phyloP scores from a whole-genome alignment of 2,113 vertebrate species.

The Syngnathus scovelli region DNA sequence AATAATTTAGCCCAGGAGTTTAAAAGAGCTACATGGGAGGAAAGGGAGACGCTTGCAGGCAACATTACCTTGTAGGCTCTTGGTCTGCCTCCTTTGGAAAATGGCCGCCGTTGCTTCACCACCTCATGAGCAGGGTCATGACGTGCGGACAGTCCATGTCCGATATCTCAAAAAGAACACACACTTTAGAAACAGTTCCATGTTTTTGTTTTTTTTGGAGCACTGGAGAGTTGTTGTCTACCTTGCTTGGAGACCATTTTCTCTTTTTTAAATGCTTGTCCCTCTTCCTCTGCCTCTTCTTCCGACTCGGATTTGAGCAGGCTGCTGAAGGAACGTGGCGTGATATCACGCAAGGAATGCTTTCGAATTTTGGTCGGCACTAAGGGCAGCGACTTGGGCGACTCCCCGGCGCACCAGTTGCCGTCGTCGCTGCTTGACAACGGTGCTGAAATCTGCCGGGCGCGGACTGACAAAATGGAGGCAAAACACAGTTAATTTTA shows the following conservation, averaged over 20 bases:
- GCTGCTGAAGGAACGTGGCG: conserved; percentile 80
- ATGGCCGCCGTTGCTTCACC: conserved; percentile 45
- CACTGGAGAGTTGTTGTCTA: no score
- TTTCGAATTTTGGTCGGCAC: conserved; percentile 59
- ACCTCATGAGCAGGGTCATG: conserved; percentile 34
- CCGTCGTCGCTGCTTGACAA: conserved; percentile 57
- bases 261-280: neutral
- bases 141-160: conserved; percentile 14
- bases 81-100: conserved; percentile 45
- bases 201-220: no score
- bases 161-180: conserved; percentile 13
- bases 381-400: conserved; percentile 37
- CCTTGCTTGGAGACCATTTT: neutral
- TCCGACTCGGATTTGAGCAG: conserved; percentile 82
- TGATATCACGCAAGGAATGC: conserved; percentile 78
- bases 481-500: neutral
- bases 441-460: conserved; percentile 27
- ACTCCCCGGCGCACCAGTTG: conserved; percentile 34
- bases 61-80: conserved; percentile 63
- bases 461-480: conserved; percentile 50
- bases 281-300: conserved; percentile 46
- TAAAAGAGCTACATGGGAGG: conserved; percentile 10
- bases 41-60: neutral
- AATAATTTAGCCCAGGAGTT: conserved; percentile 41
- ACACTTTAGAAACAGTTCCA: neutral